Percentiles rank a stretch among this genome's conserved stretches.
Evolutionary conservation across 35 echinoderm and acorn worm species (phyloP).

Genomic region (Amphiura filiformis): DNA sequence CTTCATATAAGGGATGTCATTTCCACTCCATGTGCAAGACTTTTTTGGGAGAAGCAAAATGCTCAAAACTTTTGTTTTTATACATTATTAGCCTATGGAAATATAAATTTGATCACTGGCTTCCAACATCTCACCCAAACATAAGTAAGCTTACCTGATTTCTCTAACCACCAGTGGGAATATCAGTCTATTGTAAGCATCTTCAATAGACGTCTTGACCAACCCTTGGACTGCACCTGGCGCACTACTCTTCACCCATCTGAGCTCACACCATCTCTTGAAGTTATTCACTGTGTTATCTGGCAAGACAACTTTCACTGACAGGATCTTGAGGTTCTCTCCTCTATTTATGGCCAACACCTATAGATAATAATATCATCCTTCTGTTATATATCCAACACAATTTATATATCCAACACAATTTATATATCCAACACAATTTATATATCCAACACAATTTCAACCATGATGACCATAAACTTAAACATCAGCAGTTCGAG

Average conservation of each 20-base stretch:
- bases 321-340: constrained; percentile 51
- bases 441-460: no score
- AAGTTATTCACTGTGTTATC: constrained; percentile 6
- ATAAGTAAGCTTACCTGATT: constrained; percentile 58
- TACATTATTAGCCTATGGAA: no score
- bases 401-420: no score
- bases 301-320: constrained; percentile 58
- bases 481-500: no score
- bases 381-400: no score
- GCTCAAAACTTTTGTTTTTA: no score
- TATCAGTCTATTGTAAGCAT: constrained; percentile 72
- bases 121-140: background rate
- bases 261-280: constrained; percentile 23
- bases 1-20: no score
- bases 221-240: background rate
- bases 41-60: no score
- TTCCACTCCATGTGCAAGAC: no score
- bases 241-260: constrained; percentile 33
- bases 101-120: background rate
- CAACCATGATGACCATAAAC: no score
- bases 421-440: no score
- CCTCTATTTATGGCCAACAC: constrained; percentile 86
- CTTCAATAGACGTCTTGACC: constrained; percentile 43
- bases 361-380: constrained; percentile 39
- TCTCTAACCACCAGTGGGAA: constrained; percentile 70